These are phyloP conservation scores for Bedellia somnulentella DNA, from an alignment of 2,888 invertebrate genomes.

Conservation along the genomic window DNA sequence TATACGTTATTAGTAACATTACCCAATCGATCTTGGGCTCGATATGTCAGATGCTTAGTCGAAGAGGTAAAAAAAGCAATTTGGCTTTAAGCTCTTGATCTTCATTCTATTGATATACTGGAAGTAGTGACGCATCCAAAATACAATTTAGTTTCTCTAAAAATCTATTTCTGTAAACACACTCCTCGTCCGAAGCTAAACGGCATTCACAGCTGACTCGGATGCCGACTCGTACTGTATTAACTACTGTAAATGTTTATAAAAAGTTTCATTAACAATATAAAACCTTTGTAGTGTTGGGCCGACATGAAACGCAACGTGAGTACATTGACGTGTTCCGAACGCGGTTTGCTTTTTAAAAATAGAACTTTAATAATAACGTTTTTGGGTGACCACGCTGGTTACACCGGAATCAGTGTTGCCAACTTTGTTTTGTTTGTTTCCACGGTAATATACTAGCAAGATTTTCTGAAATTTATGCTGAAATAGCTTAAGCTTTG, in stretches of 20 bases:
- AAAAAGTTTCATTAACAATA: too few species aligned
- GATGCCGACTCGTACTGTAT: too few species aligned
- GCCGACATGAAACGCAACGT: slow-evolving; percentile 53
- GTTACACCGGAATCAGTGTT: slow-evolving; percentile 21
- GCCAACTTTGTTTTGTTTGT: slow-evolving; percentile 24
- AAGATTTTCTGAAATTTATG: too few species aligned
- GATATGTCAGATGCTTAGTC: too few species aligned
- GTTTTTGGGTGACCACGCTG: too few species aligned
- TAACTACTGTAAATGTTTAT: too few species aligned
- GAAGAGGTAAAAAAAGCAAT: too few species aligned
- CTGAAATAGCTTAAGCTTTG: too few species aligned
- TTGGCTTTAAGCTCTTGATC: slow-evolving; percentile 30
- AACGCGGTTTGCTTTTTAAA: slow-evolving; percentile 2
- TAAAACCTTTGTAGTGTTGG: neutral
- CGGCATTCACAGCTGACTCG: slow-evolving; percentile 30
- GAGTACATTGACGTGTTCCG: slow-evolving; percentile 21
- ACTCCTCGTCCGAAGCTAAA: slow-evolving; percentile 34
- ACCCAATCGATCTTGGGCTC: too few species aligned
- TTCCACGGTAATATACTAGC: too few species aligned
- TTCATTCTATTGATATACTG: slow-evolving; percentile 30
- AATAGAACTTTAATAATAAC: slow-evolving; percentile 1
- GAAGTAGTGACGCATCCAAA: slow-evolving; percentile 39
- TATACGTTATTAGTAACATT: too few species aligned
- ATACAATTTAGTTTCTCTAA: slow-evolving; percentile 58
- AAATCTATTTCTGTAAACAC: slow-evolving; percentile 51